These are phyloP conservation scores for Helicolenus hilgendorfi DNA, from an alignment of 2,797 vertebrate genomes.

Conservation along the genomic window DNA sequence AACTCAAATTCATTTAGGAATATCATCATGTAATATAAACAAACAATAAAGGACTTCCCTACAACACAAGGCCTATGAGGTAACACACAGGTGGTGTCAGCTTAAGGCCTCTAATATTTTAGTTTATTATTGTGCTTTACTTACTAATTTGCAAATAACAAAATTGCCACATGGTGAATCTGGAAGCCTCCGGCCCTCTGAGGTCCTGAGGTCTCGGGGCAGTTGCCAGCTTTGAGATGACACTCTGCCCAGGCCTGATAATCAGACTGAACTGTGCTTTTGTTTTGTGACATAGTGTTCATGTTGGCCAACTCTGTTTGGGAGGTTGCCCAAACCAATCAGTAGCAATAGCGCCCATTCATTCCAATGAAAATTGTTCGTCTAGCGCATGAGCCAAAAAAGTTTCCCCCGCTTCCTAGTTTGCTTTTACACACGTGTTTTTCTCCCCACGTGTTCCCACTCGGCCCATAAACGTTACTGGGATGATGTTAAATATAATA, in stretches of 20 bases:
- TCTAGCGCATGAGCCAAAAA: not conserved
- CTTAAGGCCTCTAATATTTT: not conserved
- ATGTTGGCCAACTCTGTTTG: conserved; percentile 1
- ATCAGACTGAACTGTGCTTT: conserved; percentile 4
- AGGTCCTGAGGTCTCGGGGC: not conserved
- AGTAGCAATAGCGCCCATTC: not conserved
- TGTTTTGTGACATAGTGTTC: not conserved
- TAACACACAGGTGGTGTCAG: not conserved
- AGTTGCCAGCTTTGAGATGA: not conserved
- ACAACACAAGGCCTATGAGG: not conserved
- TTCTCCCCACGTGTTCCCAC: not conserved
- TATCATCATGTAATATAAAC: not conserved
- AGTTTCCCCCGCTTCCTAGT: not conserved
- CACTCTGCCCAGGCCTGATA: not conserved
- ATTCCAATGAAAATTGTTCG: not conserved
- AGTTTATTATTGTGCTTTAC: not conserved
- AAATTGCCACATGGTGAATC: not conserved
- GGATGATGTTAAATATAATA: not conserved
- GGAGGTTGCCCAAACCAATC: not conserved
- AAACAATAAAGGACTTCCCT: not conserved
- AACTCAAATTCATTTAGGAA: not conserved
- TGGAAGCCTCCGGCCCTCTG: not conserved
- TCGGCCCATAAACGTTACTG: not conserved
- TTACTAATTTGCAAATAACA: not conserved
- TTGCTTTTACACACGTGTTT: not conserved